Evolutionary conservation across 1,140 invertebrate species (phyloP), one percentile per base, ranked within the genome.

Genomic region (Drosophila parvula): DNA sequence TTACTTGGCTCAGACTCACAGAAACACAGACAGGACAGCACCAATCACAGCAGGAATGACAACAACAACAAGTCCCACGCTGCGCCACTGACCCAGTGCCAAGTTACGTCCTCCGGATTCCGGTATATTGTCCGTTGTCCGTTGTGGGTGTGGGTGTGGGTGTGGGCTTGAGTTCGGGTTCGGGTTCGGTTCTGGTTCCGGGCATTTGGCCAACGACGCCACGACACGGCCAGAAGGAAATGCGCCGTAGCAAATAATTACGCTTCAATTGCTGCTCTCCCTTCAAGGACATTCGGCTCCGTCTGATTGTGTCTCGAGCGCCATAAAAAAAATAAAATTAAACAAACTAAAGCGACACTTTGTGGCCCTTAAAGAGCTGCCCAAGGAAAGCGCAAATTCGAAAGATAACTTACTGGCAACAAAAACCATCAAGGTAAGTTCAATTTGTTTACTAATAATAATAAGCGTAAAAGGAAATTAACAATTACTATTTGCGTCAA

Each of bases 241-340:
- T 88, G 83, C 83, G 83, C 68, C 83, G 76, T 78, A 88, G 77
- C 79, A 85, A 88, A 80, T 89, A 88, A 88, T 80, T 88, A 88
- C 83, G 84, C 79, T 83, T 89, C 83, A 89, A 88, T 89, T 88
- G 84, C 60, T 63, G 78, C 65, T 70, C 58, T 60, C 47, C 32
- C 64, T 73, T 67, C 81, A 83, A 83, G 84, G 79, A 86, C 65
- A 74, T 69, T 77, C 58, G 41, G 58, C 43, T 81, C 51, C 41
- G 58, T 68, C 73, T 79, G 82, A 86, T 86, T 85, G 70, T 71
- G 53, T 74, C 61, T 70, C 10, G 38, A 76, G 59, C 64, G 67
- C 60, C 56, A 60, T 41, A 53, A 63, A 67, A 74, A 47, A 57
- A 36, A 57, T 9, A 28, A 47, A 69, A 34, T 53, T 69, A 48